Evolutionary conservation across 2,113 vertebrate species (phyloP), one percentile per base, ranked within the genome.

Genomic region (Neodontobutis hainanensis): DNA sequence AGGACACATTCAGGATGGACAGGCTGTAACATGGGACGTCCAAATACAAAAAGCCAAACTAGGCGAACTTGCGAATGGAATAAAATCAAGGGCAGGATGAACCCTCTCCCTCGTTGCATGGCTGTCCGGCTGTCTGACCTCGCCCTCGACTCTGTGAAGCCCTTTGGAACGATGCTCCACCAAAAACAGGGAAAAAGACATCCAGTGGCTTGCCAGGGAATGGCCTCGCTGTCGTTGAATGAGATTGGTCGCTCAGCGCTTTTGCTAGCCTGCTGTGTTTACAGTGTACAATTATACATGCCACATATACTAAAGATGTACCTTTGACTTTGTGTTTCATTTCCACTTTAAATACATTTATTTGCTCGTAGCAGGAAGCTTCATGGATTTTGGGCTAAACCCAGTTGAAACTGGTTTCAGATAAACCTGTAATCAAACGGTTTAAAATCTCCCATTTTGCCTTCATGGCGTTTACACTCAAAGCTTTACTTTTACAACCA

Each of bases 1-100:
- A 99, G 91, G 97, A 99, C 93, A 97, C 97, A 19, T 99, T 99
- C 91, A 92, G 97, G 78, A 99, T 99, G 97, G 97, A 99, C 88
- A 93, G 97, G 78, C 95, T 99, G 94, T 99, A 92, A 92, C 57
- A 35, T 7, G 4, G 52, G 43, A 32, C 0, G 73, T 66, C 62
- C 76, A 44, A 27, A 51, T 62, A 67, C 55, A 10, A 10, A 55
- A 65, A 77, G 65, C 58, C 70, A 55, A 62, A 57, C 36, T 50
- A 61, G 68, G 64, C 65, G 71, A 68, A 78, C 73, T 80, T 61
- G 70, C 72, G 75, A 78, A 82, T 6, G 79, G 84, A 82, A 77
- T 80, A 70, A 78, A 81, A 53, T 42, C 68, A 68, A 86, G 84
- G 89, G 82, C 60, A 81, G 77, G 80, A 80, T 70, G 80, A 80